Evolutionary conservation across 2,113 vertebrate species (phyloP).

Genomic region (Corythaeola cristata): DNA sequence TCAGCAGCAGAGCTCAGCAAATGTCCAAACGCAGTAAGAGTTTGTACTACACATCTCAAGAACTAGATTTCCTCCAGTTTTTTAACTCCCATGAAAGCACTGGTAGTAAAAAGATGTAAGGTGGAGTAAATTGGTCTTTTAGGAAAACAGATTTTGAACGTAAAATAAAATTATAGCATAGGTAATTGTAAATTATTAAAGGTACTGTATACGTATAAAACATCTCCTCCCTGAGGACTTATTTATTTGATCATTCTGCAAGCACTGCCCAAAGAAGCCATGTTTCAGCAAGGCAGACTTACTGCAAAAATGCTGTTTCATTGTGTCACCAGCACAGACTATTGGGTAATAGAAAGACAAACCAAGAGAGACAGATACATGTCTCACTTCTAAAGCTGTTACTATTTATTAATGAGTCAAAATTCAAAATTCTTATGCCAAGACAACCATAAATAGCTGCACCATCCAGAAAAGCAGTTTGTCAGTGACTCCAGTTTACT

Average conservation of each 20-base stretch:
- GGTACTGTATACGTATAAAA: not conserved
- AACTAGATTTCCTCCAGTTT: not conserved
- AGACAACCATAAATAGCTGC: not conserved
- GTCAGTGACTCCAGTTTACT: not conserved
- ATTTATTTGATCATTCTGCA: not conserved
- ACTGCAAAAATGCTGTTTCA: not conserved
- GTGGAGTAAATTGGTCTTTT: not conserved
- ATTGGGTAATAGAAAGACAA: not conserved
- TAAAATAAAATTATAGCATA: not conserved
- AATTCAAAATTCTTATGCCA: not conserved
- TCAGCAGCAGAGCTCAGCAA: not conserved
- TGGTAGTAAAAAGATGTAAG: not conserved
- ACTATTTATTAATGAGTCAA: not conserved
- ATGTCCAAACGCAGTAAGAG: not conserved
- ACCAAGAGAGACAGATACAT: fast-evolving
- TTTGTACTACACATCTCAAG: not conserved
- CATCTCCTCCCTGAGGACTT: not conserved
- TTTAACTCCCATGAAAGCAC: not conserved
- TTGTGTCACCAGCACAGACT: fast-evolving
- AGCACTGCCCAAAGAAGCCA: not conserved
- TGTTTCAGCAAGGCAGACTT: not conserved
- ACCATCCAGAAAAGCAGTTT: not conserved
- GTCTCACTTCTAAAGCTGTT: not conserved
- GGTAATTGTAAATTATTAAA: not conserved
- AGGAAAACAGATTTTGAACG: not conserved